Evolutionary conservation across 2,113 vertebrate species (phyloP).

Genomic region (Ia io): DNA sequence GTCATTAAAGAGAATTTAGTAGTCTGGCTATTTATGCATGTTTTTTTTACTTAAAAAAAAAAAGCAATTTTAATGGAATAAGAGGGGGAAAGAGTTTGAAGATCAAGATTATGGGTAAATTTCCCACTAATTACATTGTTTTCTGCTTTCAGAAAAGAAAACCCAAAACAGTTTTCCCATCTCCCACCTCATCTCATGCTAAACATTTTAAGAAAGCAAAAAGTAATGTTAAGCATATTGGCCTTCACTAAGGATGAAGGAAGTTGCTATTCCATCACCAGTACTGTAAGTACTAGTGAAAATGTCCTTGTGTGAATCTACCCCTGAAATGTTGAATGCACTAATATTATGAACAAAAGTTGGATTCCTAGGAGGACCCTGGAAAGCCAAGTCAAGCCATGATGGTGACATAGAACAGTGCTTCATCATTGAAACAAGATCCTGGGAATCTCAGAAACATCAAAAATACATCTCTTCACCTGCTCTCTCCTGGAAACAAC

Average conservation of each 20-base stretch:
- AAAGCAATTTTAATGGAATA: slow-evolving; percentile 55
- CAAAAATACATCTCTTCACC: not conserved
- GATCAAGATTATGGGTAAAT: slow-evolving; percentile 63
- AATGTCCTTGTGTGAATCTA: not conserved
- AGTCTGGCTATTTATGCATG: slow-evolving; percentile 75
- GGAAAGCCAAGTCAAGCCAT: not conserved
- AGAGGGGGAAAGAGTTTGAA: slow-evolving; percentile 56
- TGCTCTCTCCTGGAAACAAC: not conserved
- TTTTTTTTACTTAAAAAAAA: slow-evolving; percentile 40
- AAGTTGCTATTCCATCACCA: not conserved
- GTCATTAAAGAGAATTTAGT: slow-evolving; percentile 82
- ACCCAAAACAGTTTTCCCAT: slow-evolving; percentile 36
- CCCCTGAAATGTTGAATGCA: not conserved
- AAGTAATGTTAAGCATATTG: not conserved
- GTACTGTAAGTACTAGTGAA: not conserved
- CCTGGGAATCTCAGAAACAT: not conserved
- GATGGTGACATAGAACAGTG: not conserved
- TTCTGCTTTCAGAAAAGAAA: slow-evolving; percentile 59
- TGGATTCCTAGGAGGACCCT: not conserved
- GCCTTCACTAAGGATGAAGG: not conserved
- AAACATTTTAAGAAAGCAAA: slow-evolving; percentile 27
- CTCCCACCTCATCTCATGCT: slow-evolving; percentile 1
- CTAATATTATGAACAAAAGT: not conserved
- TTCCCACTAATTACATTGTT: slow-evolving; percentile 50
- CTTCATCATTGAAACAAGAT: not conserved